Conservation (phyloP, 2,113 vertebrate genomes). For the Mobula hypostoma region DNA sequence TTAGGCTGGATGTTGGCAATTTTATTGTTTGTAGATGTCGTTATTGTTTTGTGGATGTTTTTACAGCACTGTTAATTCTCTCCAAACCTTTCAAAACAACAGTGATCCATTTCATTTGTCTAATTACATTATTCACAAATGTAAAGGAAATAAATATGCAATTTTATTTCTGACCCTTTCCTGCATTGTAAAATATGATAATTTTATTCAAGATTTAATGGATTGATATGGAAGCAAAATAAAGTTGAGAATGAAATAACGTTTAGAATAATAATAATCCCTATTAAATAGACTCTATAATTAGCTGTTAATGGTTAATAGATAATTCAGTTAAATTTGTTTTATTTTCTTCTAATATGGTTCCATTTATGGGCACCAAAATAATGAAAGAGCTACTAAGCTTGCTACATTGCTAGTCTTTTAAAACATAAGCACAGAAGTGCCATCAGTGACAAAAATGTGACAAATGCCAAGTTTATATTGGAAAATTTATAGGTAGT, state of each 20-base stretch:
- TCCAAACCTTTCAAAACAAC: background rate
- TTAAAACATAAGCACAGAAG: background rate
- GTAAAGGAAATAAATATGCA: background rate
- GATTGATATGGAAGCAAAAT: background rate
- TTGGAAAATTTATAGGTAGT: background rate
- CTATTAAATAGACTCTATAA: background rate
- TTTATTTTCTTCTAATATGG: background rate
- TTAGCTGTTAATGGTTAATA: background rate
- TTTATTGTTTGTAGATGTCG: background rate
- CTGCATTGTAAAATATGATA: too few species aligned
- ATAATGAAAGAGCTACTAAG: background rate
- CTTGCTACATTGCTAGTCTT: background rate
- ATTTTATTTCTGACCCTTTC: background rate
- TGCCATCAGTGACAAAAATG: background rate
- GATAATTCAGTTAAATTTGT: background rate
- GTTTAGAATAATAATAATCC: background rate
- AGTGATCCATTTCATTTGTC: background rate
- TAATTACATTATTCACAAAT: background rate
- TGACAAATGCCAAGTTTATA: background rate
- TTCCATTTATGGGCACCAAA: background rate
- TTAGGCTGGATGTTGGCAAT: background rate
- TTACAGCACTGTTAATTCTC: background rate
- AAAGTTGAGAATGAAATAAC: background rate
- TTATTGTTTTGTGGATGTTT: background rate
- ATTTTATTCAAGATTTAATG: background rate